These are phyloP conservation scores for Tribolium freemani DNA, from an alignment of 2,888 invertebrate species.

Conservation along the genomic window DNA sequence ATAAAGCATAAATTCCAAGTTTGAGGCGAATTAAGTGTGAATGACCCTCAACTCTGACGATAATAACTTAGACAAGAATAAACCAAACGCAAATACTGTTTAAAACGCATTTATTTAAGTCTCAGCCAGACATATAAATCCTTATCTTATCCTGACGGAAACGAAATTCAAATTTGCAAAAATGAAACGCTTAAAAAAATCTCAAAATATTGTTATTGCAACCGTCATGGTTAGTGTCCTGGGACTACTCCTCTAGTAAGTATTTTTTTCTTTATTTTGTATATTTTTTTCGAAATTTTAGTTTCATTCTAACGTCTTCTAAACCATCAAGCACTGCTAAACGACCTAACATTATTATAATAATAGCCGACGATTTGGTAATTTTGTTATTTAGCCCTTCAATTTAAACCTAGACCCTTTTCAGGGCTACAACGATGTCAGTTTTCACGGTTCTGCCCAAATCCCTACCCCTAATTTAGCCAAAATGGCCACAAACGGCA, in stretches of 20 bases:
- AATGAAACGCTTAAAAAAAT: background rate
- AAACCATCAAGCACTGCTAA: background rate
- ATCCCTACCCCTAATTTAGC: conserved; percentile 94
- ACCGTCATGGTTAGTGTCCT: background rate
- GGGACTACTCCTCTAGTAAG: background rate
- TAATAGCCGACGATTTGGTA: conserved; percentile 89
- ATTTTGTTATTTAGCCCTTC: conserved; percentile 50
- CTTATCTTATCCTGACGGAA: background rate
- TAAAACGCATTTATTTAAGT: background rate
- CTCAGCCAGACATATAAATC: background rate
- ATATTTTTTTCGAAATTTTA: background rate
- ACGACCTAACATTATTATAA: conserved; percentile 80
- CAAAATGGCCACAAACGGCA: conserved; percentile 85
- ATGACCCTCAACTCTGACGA: background rate
- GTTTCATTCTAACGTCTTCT: background rate
- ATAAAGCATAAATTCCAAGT: background rate
- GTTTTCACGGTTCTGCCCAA: conserved; percentile 89
- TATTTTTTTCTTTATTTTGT: background rate
- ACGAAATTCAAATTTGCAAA: background rate
- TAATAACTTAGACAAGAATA: background rate
- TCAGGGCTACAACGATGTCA: conserved; percentile 93
- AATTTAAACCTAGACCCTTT: conserved; percentile 33
- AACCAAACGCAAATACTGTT: background rate
- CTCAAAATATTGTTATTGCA: background rate
- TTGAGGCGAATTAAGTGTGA: background rate